These are phyloP conservation scores for Leptobrachium ailaonicum DNA, from an alignment of 2,113 vertebrate species.

Conservation along the genomic window DNA sequence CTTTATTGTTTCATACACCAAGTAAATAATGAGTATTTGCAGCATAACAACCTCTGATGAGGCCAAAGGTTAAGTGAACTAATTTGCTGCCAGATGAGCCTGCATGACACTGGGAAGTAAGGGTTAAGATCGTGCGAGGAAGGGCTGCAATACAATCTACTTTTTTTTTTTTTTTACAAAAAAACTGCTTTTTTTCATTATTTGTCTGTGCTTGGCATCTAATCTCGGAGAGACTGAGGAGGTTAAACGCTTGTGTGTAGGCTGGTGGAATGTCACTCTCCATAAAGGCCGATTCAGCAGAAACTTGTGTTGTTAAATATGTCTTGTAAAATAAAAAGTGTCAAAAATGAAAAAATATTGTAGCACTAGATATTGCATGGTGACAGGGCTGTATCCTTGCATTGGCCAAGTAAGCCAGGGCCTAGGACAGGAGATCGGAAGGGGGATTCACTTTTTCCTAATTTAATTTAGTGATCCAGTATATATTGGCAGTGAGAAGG, in stretches of 20 bases:
- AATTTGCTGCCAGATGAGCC: conserved; percentile 8
- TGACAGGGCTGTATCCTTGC: too few species aligned
- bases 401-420: too few species aligned
- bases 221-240: background rate
- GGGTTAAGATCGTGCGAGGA: background rate
- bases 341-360: background rate
- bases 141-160: conserved; percentile 8
- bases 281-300: background rate
- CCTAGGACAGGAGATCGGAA: too few species aligned
- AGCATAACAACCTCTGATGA: background rate
- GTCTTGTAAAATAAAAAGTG: background rate
- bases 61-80: conserved; percentile 34
- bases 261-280: conserved; percentile 6
- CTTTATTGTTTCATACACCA: background rate
- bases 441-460: too few species aligned
- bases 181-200: too few species aligned
- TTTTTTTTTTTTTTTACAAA: background rate
- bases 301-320: background rate
- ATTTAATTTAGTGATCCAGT: too few species aligned
- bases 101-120: background rate
- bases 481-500: too few species aligned
- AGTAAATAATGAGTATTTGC: background rate
- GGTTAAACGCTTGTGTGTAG: conserved; percentile 14
- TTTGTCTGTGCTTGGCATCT: background rate
- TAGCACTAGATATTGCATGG: too few species aligned